Base-by-base conservation (phyloP, 2,888 invertebrate species). In the Stenolophus ochropezus region DNA sequence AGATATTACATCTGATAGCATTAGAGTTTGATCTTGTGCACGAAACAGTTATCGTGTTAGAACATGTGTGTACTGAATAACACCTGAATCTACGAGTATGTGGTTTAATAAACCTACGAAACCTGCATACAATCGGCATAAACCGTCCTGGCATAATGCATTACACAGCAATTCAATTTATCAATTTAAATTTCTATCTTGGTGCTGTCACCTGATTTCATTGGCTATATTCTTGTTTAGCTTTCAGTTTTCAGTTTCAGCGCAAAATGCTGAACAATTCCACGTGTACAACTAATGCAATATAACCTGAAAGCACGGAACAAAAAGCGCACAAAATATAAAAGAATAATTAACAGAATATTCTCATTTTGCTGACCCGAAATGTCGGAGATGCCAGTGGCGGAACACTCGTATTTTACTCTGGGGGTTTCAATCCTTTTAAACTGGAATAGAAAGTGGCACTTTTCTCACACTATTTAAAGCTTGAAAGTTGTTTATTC, bases 271-370 rank as follows among this genome's bases (percentile, higher is more conserved):
- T n/a, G 11, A 42, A 42, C 33, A 42, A 2, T 42, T 33, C 33
- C 33, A 42, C 33, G 33, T 42, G 33, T 42, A 42, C 33, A 42
- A 6, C 33, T 56, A 56, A 56, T 56, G 3, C 6, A 56, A 56
- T 56, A 56, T 56, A 20, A 18, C 20, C 56, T 56, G 20, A 56
- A 56, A 56, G 56, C 56, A 3, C 1, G 11, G 8, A 56, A 21
- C 56, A 56, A 21, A 56, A 21, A 21, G 20, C 18, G 56, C 56
- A 20, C 61, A 61, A 61, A 25, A 27, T 61, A 61, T 25, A 61
- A 61, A 61, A 23, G 61, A 25, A 61, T 61, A 61, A 61, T 61
- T 61, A 61, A 61, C 61, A 1, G 21, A 18, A 58, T 61, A 61
- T 23, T 61, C 27, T 61, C 61, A 61, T 61, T 61, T 27, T 25